A percentile compares a stretch with the other conserved stretches of the same genome.
Conservation (phyloP, 2,113 vertebrate species). For the Mellivora capensis region DNA sequence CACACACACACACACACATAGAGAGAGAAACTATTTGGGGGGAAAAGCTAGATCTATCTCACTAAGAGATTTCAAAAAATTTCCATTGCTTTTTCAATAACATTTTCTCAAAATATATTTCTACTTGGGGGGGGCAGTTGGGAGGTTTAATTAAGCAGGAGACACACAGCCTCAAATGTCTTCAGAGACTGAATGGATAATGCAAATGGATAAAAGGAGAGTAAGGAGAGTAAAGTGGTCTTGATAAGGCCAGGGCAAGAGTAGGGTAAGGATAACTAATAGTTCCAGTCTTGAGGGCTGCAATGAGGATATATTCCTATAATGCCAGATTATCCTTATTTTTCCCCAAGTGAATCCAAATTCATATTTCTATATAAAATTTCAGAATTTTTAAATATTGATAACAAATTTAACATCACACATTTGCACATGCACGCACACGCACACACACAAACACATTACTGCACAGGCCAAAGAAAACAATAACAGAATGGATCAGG, state of each 20-base stretch:
- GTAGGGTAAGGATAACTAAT: background rate
- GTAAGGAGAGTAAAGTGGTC: background rate
- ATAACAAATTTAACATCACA: background rate
- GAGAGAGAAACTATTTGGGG: background rate
- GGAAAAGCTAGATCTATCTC: background rate
- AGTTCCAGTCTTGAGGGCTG: background rate
- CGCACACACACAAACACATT: background rate
- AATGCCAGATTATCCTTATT: background rate
- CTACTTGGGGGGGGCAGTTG: background rate
- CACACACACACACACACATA: no score
- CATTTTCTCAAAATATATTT: background rate
- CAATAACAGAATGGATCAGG: background rate
- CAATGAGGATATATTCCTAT: background rate
- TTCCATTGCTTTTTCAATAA: background rate
- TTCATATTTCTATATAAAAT: background rate
- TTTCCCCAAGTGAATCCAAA: background rate
- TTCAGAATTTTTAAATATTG: background rate
- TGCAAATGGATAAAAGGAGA: background rate
- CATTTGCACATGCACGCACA: background rate
- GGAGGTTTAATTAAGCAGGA: background rate
- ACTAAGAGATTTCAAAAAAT: background rate
- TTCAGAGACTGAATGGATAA: background rate
- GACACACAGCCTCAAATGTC: background rate
- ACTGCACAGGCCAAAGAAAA: background rate
- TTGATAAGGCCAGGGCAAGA: background rate